Evolutionary conservation across 2,888 invertebrate species (phyloP).

Genomic region (Diabrotica balteata): DNA sequence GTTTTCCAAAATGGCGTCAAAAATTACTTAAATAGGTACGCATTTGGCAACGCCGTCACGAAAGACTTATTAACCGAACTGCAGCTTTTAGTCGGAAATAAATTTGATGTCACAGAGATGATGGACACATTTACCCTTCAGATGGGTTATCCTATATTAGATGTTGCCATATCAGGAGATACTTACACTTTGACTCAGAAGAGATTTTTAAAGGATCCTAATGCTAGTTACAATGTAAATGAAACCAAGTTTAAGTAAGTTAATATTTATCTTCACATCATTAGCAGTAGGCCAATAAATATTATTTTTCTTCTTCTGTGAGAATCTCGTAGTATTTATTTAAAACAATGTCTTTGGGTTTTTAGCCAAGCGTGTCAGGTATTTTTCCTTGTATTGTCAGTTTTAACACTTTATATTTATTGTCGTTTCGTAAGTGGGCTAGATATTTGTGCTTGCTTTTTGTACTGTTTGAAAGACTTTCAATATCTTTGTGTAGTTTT

Average conservation of each 20-base stretch:
- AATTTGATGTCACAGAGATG: constrained; percentile 55
- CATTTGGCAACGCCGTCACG: constrained; percentile 81
- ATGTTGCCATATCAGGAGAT: constrained; percentile 61
- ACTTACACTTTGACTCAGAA: constrained; percentile 73
- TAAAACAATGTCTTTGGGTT: too few relatives aligned
- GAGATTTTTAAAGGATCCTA: constrained; percentile 76
- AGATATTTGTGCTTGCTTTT: too few relatives aligned
- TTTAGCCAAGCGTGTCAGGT: too few relatives aligned
- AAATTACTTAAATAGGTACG: constrained; percentile 74
- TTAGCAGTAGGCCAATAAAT: too few relatives aligned
- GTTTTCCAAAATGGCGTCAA: constrained; percentile 77
- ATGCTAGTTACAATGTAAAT: constrained; percentile 63
- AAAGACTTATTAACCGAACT: constrained; percentile 76
- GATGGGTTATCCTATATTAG: constrained; percentile 85
- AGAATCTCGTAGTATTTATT: background rate
- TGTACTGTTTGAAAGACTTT: too few relatives aligned
- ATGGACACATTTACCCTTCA: constrained; percentile 92
- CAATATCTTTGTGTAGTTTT: too few relatives aligned
- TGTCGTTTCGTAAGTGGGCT: too few relatives aligned
- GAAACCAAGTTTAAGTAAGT: constrained; percentile 60
- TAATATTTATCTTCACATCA: too few relatives aligned
- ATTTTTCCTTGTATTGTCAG: too few relatives aligned
- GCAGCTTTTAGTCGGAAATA: constrained; percentile 63
- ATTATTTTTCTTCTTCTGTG: too few relatives aligned
- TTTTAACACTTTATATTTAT: too few relatives aligned